Conservation (phyloP, 2,888 invertebrate species). For the Pristionchus entomophagus region DNA sequence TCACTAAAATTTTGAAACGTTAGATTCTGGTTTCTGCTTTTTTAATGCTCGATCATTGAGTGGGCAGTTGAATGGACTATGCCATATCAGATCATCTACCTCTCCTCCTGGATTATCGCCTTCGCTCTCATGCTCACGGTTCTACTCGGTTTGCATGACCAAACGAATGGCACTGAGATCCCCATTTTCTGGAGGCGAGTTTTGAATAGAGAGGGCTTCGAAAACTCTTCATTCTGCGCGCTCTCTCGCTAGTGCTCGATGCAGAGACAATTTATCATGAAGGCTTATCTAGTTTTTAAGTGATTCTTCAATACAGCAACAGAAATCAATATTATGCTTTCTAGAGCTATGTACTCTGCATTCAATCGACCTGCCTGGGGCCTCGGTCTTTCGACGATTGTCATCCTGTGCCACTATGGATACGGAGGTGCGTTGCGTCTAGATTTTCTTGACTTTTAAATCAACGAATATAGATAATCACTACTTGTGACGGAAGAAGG, state of each 20-base stretch:
- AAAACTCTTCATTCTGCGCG: too few relatives aligned
- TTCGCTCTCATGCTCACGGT: slow-evolving; percentile 43
- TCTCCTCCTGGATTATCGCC: slow-evolving; percentile 45
- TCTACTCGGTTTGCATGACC: slow-evolving; percentile 40
- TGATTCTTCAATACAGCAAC: not conserved
- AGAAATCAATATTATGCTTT: not conserved
- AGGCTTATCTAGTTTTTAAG: too few relatives aligned
- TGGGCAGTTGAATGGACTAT: not conserved
- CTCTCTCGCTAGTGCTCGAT: too few relatives aligned
- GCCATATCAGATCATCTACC: slow-evolving; percentile 46
- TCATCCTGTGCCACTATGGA: slow-evolving; percentile 18
- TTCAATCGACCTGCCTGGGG: slow-evolving; percentile 33
- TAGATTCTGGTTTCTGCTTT: not conserved
- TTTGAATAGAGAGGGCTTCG: too few relatives aligned
- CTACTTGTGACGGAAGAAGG: not conserved
- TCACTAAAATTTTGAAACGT: not conserved
- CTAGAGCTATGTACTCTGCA: slow-evolving; percentile 37
- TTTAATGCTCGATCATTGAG: not conserved
- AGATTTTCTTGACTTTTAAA: not conserved
- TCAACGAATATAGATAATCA: not conserved
- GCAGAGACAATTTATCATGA: too few relatives aligned
- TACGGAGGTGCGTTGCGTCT: slow-evolving; percentile 22
- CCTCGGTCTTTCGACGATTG: not conserved
- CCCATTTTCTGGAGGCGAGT: slow-evolving; percentile 41
- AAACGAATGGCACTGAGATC: slow-evolving; percentile 19